Evolutionary conservation across 2,113 vertebrate species (phyloP), one percentile per base, ranked within the genome.

Genomic region (Pogonocichla stellata): DNA sequence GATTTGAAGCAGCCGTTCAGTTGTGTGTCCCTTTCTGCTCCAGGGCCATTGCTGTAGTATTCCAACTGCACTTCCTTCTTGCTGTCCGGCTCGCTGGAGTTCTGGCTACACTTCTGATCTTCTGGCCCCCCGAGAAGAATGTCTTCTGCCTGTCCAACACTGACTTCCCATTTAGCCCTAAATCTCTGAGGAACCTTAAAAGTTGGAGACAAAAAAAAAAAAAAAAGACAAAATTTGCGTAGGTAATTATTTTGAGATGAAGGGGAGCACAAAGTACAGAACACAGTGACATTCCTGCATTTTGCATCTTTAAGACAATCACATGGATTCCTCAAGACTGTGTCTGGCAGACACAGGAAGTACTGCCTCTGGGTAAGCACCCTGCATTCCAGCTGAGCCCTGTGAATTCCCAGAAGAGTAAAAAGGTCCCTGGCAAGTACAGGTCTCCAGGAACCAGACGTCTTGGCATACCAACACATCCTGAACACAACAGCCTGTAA

Each of bases 141-240:
- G 75, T 98, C 98, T 96, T 99, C 99, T 57, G 99, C 99, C 94
- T 99, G 98, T 84, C 97, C 97, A 84, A 99, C 98, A 75, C 99
- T 99, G 93, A 98, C 98, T 96, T 98, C 98, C 99, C 99, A 99
- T 60, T 99, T 98, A 88, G 98, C 98, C 93, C 98, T 97, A 94
- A 99, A 99, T 81, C 98, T 99, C 77, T 99, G 99, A 65, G 99
- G 98, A 97, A 99, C 98, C 99, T 99, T 97, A 60, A 97, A 69
- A 96, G 79, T 91, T 72, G 60, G 82, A 96, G 45, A 86, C 70
- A 84, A 88, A 64, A 72, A n/a, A 78, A 34, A 19, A n/a, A 78
- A 34, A 19, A n/a, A 75, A 34, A 19, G 73, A 70, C n/a, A 61
- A 79, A 61, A 84, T 25, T 80, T 85, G 61, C 90, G 72, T 28